Evolutionary conservation across 2,797 vertebrate species (phyloP), one percentile per base, ranked within the genome.

Genomic region (Trematomus bernacchii): DNA sequence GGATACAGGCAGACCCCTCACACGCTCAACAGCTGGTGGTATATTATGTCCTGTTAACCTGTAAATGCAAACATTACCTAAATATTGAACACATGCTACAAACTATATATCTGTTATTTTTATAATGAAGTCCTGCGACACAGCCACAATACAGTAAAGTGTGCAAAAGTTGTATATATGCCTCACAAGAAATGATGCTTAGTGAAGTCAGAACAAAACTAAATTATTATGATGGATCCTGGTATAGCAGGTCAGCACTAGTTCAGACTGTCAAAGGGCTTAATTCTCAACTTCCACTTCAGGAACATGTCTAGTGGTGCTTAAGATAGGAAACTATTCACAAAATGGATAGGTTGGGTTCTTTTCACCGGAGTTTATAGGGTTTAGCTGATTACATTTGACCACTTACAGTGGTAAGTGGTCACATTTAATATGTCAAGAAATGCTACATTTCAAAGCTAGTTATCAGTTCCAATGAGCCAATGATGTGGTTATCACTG

Each of bases 41-140:
- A 52, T 14, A 44, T 68, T 30, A 42, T 58, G 3, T 33, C 33
- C 8, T 42, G 18, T 77, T 69, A 76, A 76, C 51, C 23, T 71
- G 18, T 65, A 27, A 65, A 65, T 61, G 16, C 23, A 72, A 66
- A 71, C 6, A 66, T 53, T 14, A 58, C 19, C 5, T 16, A 66
- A 50, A 37, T 19, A 48, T 16, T 37, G 9, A 47, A 19, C 46
- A 13, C 23, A 46, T 23, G 33, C 3, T 30, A 14, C 8, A 4
- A 19, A 48, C 52, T 3, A 16, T 3, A 16, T 3, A 52, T 4
- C 9, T 0, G 13, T 3, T 37, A 37, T 46, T 19, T 52, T 59
- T 52, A 6, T 52, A 21, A 19, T 51, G 19, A 51, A 52, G 57
- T 61, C 4, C 5, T 33, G 61, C 30, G 33, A 0, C 54, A 55